A percentile compares a stretch with the other conserved stretches of the same genome.
Evolutionary conservation across 2,797 vertebrate genomes (phyloP).

Genomic region (Choloepus didactylus): DNA sequence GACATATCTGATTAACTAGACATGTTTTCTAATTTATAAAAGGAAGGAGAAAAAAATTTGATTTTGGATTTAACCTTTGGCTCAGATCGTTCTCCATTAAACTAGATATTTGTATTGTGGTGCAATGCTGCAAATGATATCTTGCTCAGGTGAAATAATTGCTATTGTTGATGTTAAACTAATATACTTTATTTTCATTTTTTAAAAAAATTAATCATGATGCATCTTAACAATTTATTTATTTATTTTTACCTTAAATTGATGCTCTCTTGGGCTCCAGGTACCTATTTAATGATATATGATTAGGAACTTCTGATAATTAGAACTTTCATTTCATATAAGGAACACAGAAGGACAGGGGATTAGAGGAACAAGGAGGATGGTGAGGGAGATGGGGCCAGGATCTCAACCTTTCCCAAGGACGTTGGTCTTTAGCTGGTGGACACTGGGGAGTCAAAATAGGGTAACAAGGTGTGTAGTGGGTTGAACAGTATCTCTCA

Average conservation of each 20-base stretch:
- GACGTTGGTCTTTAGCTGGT: not conserved
- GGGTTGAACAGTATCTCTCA: too few relatives aligned
- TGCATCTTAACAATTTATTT: too few relatives aligned
- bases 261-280: not conserved
- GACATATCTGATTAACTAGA: constrained; percentile 14
- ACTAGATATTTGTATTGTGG: not conserved
- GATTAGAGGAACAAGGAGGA: not conserved
- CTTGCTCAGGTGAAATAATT: not conserved
- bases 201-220: not conserved
- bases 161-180: not conserved
- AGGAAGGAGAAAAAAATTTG: not conserved
- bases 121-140: not conserved
- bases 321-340: not conserved
- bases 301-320: not conserved
- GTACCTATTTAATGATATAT: not conserved
- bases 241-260: not conserved
- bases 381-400: not conserved
- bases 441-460: not conserved
- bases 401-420: not conserved
- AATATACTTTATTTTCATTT: not conserved
- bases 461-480: not conserved
- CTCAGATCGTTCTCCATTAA: constrained; percentile 18
- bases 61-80: constrained; percentile 1
- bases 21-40: constrained; percentile 19
- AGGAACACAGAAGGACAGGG: not conserved